A percentile compares a stretch with the other conserved stretches of the same genome.
phyloP scores from a whole-genome alignment of 2,888 invertebrate genomes.

The Caenorhabditis sp. region DNA sequence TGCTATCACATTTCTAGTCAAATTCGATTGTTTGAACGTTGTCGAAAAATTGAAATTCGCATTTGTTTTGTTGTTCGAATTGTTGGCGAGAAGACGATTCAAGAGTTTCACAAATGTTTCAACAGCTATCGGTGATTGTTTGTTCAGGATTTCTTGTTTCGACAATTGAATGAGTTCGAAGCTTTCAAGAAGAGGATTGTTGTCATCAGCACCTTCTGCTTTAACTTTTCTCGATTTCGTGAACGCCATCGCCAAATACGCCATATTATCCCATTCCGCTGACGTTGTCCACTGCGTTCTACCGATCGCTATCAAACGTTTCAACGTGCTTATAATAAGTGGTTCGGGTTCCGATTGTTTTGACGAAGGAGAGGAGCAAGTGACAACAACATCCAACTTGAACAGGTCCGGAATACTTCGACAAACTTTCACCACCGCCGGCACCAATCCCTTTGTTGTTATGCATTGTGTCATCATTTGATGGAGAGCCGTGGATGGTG shows the following conservation, averaged over 20 bases:
- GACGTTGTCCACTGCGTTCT: conserved; percentile 12
- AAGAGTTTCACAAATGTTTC: conserved; percentile 16
- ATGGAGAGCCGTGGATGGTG: conserved; percentile 20
- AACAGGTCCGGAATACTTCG: neutral
- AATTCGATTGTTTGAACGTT: neutral
- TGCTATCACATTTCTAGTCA: neutral
- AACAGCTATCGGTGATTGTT: conserved; percentile 8
- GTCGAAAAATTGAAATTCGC: conserved; percentile 12
- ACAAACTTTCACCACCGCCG: conserved; percentile 4
- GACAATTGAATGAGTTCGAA: conserved; percentile 11
- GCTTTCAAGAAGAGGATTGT: conserved; percentile 6
- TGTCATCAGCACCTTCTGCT: neutral
- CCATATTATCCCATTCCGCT: conserved; percentile 22
- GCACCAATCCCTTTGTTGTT: conserved; percentile 20
- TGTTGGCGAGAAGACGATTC: conserved; percentile 25
- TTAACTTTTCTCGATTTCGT: conserved; percentile 7
- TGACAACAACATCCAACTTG: neutral
- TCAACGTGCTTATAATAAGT: conserved; percentile 14
- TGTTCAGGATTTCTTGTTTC: conserved; percentile 2
- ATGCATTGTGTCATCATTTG: conserved; percentile 20
- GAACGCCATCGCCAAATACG: conserved; percentile 15
- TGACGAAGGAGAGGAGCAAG: too few relatives aligned
- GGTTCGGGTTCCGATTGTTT: conserved; percentile 8
- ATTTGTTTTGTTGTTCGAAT: conserved; percentile 13
- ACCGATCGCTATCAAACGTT: conserved; percentile 14